phyloP scores from a whole-genome alignment of 2,797 vertebrate species.

The Gymnoscopelus braueri region DNA sequence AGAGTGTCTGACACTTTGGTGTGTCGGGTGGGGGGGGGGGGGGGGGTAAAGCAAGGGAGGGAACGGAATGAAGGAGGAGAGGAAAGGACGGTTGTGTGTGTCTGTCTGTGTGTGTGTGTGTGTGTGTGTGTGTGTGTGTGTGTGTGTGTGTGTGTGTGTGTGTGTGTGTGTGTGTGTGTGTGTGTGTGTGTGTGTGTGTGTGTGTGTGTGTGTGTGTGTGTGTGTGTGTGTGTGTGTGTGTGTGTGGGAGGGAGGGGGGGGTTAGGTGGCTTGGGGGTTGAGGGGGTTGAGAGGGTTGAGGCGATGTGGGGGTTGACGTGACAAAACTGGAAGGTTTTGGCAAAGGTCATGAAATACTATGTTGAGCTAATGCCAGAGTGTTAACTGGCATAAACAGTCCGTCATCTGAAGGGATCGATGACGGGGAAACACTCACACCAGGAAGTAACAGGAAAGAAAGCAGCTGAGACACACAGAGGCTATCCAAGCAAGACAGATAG shows the following conservation, averaged over 20 bases:
- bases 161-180: too few species aligned
- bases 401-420: neutral
- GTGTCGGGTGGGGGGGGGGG: conserved; percentile 71
- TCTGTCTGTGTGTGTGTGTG: too few species aligned
- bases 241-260: too few species aligned
- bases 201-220: too few species aligned
- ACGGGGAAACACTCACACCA: conserved; percentile 25
- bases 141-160: too few species aligned
- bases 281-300: too few species aligned
- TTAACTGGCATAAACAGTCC: conserved; percentile 45
- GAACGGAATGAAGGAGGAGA: conserved; percentile 33
- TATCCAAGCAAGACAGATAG: conserved; percentile 33
- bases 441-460: conserved; percentile 31
- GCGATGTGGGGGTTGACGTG: conserved; percentile 5
- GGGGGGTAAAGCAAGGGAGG: conserved; percentile 21
- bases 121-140: too few species aligned
- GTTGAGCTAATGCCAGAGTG: conserved; percentile 54
- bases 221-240: too few species aligned
- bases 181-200: too few species aligned
- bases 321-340: conserved; percentile 32
- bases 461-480: conserved; percentile 29
- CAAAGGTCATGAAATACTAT: conserved; percentile 9
- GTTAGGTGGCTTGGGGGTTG: too few species aligned
- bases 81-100: conserved; percentile 9
- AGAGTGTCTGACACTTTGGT: conserved; percentile 84